Evolutionary conservation across 1,140 invertebrate genomes (phyloP), one percentile per base, ranked within the genome.

Genomic region (Zaprionus ghesquierei): DNA sequence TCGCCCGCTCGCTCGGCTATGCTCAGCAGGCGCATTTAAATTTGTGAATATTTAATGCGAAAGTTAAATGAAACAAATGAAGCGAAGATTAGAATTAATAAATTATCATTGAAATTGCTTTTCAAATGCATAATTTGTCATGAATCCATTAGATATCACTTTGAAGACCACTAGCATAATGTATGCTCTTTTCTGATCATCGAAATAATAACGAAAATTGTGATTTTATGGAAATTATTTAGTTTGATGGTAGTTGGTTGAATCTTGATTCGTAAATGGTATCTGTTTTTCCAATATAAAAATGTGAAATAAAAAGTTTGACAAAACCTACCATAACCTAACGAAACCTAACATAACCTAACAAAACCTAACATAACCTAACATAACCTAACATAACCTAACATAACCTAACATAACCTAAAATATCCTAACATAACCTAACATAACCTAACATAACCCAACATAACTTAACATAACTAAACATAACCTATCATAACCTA

Each of bases 61-160:
- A 46, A 46, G 41, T 46, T 46, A 46, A 46, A 46, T 22, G 41
- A 46, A 46, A 46, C 41, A 46, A 46, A 46, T 46, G 41, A 22
- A 46, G 41, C 41, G 41, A 3, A 46, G 41, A 46, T 46, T 46
- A 46, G 41, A 46, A 46, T 46, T 46, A 46, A 46, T 46, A 46
- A 46, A 46, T 46, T 22, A 46, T 46, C 41, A 46, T 46, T 22
- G 8, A 46, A 46, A 46, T 46, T 46, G 41, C 18, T 46, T 4
- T 20, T 20, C 41, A 46, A 10, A 6, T 46, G 20, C 41, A 46
- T 46, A 22, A 20, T 46, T 10, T 22, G 10, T 22, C 8, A 10
- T 12, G 20, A 46, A 46, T 18, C 18, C 18, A 3, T 46, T 10
- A 22, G 41, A 46, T 22, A 3, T 2, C 9, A 5, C 9, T 22